phyloP scores from a whole-genome alignment of 2,113 vertebrate species.

The Archilochus colubris region DNA sequence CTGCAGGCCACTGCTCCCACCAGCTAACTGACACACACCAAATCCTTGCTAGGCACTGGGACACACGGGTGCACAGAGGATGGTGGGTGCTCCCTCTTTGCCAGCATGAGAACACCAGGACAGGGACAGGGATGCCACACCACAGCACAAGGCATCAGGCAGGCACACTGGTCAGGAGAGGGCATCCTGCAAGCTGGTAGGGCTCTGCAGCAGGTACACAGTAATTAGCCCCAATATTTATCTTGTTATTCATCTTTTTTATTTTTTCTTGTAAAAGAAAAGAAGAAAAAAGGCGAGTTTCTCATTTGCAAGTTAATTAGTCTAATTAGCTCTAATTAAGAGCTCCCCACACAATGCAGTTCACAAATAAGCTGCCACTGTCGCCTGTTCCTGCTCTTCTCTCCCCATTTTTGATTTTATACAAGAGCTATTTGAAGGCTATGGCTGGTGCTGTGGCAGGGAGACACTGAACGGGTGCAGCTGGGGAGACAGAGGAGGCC shows the following conservation, averaged over 20 bases:
- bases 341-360: constrained; percentile 76
- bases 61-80: rapidly evolving
- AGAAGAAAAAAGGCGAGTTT: constrained; percentile 65
- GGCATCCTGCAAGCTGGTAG: rapidly evolving
- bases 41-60: rapidly evolving
- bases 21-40: rapidly evolving
- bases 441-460: rapidly evolving
- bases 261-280: constrained; percentile 29
- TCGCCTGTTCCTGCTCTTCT: constrained; percentile 43
- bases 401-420: constrained; percentile 4
- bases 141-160: rapidly evolving
- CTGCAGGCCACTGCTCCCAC: background rate
- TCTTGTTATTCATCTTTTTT: background rate
- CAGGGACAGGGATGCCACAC: background rate
- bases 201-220: background rate
- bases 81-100: rapidly evolving
- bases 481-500: too few relatives aligned
- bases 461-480: rapidly evolving
- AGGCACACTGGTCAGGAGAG: rapidly evolving
- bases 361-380: constrained; percentile 55
- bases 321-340: constrained; percentile 90
- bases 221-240: constrained; percentile 79
- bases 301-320: constrained; percentile 88
- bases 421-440: background rate
- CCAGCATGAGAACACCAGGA: rapidly evolving